Conservation (phyloP, 2,113 vertebrate species). For the Charina bottae region DNA sequence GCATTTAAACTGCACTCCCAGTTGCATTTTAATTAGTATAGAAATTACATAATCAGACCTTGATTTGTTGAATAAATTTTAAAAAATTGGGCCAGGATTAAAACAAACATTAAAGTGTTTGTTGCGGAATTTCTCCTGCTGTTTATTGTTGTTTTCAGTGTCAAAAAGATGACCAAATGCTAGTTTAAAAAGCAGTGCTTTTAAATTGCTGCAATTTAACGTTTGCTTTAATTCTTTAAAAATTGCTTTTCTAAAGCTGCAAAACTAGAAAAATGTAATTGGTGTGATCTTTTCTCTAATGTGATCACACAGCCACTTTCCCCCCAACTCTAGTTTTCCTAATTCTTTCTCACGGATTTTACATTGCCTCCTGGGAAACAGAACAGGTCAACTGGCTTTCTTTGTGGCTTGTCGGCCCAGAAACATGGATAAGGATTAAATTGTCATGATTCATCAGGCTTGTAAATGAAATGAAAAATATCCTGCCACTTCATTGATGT, state of each 20-base stretch:
- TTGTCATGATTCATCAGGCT: not conserved
- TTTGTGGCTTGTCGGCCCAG: not conserved
- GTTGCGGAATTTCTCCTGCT: not conserved
- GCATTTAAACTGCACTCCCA: too few relatives aligned
- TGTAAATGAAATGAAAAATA: not conserved
- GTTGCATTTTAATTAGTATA: not conserved
- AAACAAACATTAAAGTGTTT: not conserved
- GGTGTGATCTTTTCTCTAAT: not conserved
- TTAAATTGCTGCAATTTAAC: not conserved
- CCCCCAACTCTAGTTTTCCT: not conserved
- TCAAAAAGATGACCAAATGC: not conserved
- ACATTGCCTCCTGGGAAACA: not conserved
- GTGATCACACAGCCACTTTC: not conserved
- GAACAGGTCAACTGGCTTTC: not conserved
- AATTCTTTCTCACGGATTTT: not conserved
- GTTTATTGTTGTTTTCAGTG: not conserved
- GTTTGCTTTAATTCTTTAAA: too few relatives aligned
- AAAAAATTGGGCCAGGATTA: not conserved
- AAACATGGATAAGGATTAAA: not conserved
- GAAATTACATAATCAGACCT: not conserved
- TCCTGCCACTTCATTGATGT: slow-evolving; percentile 17
- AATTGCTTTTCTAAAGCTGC: too few relatives aligned
- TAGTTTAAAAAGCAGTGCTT: not conserved
- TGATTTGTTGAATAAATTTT: not conserved
- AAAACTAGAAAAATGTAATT: not conserved